These are phyloP conservation scores for Chascanopsetta lugubris DNA, from an alignment of 2,113 vertebrate species.

Conservation along the genomic window DNA sequence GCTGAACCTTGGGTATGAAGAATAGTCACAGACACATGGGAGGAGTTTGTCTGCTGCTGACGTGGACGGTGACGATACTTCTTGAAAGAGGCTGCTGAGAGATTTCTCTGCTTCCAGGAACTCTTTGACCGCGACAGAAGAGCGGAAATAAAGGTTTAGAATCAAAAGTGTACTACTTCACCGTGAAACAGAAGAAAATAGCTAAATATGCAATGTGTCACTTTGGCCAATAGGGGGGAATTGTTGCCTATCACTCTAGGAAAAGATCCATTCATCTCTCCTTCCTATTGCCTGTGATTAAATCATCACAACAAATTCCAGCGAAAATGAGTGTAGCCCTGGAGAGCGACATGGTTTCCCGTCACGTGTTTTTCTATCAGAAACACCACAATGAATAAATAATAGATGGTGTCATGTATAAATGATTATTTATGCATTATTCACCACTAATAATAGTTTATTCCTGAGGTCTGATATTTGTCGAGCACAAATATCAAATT, in stretches of 20 bases:
- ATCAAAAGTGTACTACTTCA: no score
- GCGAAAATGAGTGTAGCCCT: constrained; percentile 15
- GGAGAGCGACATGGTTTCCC: background rate
- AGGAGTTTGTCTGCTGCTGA: background rate
- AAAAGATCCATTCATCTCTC: no score
- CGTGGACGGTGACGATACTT: constrained; percentile 1
- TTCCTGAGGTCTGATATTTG: constrained; percentile 50
- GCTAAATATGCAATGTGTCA: no score
- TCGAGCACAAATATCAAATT: constrained; percentile 47
- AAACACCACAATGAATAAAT: constrained; percentile 47
- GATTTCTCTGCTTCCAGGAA: background rate
- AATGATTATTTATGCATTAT: constrained; percentile 60
- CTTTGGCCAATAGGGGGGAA: no score
- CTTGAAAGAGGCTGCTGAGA: constrained; percentile 16
- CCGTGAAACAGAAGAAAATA: no score
- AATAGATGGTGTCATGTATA: constrained; percentile 58
- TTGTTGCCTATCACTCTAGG: no score
- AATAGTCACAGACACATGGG: constrained; percentile 12
- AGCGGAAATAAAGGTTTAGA: background rate
- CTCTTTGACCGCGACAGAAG: background rate
- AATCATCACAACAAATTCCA: constrained; percentile 9
- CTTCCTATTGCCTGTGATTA: constrained; percentile 18
- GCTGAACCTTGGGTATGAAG: background rate
- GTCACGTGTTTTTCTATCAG: constrained; percentile 16
- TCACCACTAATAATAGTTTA: constrained; percentile 55